A percentile compares a stretch with the other conserved stretches of the same genome.
Evolutionary conservation across 2,888 invertebrate species (phyloP).

Genomic region (Drosophila nr. perissopoda): DNA sequence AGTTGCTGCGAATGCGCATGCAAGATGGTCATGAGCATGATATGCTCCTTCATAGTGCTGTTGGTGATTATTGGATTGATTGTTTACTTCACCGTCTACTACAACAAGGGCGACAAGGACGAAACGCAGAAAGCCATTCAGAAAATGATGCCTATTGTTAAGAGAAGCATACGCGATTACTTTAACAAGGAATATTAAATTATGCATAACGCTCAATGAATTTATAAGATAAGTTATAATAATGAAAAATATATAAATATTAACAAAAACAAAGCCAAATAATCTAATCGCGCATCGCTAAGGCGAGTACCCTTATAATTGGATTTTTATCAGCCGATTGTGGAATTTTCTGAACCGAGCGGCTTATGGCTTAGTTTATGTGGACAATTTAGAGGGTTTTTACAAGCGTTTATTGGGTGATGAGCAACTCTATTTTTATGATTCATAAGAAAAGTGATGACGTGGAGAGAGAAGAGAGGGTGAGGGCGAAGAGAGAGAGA

Average conservation of each 20-base stretch:
- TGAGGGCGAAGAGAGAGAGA: neutral
- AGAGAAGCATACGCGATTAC: constrained; percentile 75
- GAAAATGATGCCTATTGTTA: constrained; percentile 61
- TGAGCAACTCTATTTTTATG: constrained; percentile 27
- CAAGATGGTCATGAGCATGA: constrained; percentile 74
- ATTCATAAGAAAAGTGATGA: constrained; percentile 28
- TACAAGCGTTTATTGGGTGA: constrained; percentile 18
- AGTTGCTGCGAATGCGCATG: constrained; percentile 83
- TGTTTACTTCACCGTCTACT: constrained; percentile 81
- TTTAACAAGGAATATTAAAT: constrained; percentile 64
- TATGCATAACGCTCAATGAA: constrained; percentile 32
- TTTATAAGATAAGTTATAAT: constrained; percentile 58
- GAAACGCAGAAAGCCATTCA: constrained; percentile 47
- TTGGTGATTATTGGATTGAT: constrained; percentile 80
- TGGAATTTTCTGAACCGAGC: constrained; percentile 29
- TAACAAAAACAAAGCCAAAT: constrained; percentile 15
- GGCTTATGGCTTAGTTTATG: constrained; percentile 21
- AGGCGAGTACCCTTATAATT: constrained; percentile 20
- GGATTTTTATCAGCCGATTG: constrained; percentile 51
- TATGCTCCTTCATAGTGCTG: constrained; percentile 72
- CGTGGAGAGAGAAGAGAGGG: neutral
- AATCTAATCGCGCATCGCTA: constrained; percentile 60
- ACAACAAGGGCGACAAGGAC: constrained; percentile 72
- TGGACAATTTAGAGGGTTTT: constrained; percentile 37
- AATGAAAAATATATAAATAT: constrained; percentile 12